Evolutionary conservation across 2,888 invertebrate species (phyloP).

Genomic region (Drepana falcataria): DNA sequence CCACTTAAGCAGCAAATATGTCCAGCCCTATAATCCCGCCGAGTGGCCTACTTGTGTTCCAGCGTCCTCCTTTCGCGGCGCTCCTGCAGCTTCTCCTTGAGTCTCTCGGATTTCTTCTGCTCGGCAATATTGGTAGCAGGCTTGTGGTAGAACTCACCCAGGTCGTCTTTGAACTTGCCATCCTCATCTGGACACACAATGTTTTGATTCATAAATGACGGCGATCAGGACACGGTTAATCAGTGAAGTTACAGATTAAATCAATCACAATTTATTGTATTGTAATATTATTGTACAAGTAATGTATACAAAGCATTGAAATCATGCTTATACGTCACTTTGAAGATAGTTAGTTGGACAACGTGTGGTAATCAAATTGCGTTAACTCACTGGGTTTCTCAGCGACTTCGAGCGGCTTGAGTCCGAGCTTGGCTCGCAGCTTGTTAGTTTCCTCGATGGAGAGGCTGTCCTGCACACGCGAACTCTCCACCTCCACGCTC

Average conservation of each 20-base stretch:
- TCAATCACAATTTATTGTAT: too few species aligned
- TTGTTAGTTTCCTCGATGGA: constrained; percentile 93
- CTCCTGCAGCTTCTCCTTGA: constrained; percentile 87
- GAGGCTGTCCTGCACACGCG: constrained; percentile 67
- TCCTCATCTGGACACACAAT: constrained; percentile 40
- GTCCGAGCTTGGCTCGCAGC: constrained; percentile 93
- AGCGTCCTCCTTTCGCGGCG: constrained; percentile 88
- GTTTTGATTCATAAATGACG: constrained; percentile 3
- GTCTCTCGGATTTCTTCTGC: constrained; percentile 87
- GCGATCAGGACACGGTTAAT: constrained; percentile 1
- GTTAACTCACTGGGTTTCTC: constrained; percentile 55
- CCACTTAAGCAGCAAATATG: too few species aligned
- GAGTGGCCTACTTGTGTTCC: constrained; percentile 83
- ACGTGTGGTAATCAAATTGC: too few species aligned
- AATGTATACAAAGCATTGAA: too few species aligned
- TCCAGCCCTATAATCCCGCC: too few species aligned
- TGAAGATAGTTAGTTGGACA: too few species aligned
- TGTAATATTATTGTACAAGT: too few species aligned
- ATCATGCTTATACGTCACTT: too few species aligned
- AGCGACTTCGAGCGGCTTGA: constrained; percentile 91
- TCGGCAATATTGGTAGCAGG: constrained; percentile 87
- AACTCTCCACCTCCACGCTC: constrained; percentile 11
- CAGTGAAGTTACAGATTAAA: too few species aligned
- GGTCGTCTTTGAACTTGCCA: constrained; percentile 74
- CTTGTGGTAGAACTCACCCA: constrained; percentile 92